These are phyloP conservation scores for Lycia hirtaria DNA, from an alignment of 2,888 invertebrate genomes.

Conservation along the genomic window DNA sequence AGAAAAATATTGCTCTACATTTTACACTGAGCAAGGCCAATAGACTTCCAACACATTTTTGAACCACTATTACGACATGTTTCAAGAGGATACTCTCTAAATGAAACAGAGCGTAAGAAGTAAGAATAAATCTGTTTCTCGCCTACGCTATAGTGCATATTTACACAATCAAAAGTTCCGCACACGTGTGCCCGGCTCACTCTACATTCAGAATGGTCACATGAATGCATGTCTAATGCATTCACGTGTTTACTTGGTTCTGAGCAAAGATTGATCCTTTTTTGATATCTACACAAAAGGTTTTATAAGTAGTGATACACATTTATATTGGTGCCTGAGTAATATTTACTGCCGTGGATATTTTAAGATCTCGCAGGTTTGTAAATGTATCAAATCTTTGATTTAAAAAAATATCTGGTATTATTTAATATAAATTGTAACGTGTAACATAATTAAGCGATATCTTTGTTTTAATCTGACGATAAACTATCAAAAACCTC, in stretches of 20 bases:
- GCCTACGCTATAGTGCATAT: constrained; percentile 33
- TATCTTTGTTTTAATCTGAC: no score
- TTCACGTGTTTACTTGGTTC: constrained; percentile 68
- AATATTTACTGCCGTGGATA: not conserved
- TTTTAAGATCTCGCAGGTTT: no score
- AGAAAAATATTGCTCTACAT: no score
- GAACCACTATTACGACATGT: not conserved
- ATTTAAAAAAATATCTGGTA: no score
- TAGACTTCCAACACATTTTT: no score
- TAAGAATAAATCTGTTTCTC: no score
- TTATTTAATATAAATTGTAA: no score
- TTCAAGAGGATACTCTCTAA: constrained; percentile 40
- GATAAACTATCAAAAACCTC: no score
- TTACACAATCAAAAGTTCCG: constrained; percentile 41
- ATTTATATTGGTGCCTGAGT: constrained; percentile 4
- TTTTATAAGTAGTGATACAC: not conserved
- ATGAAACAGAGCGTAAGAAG: constrained; percentile 68
- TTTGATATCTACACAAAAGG: constrained; percentile 15
- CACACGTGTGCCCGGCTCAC: constrained; percentile 66
- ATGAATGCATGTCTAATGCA: constrained; percentile 65
- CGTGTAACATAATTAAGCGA: no score
- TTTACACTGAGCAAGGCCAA: not conserved
- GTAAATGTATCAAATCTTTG: no score
- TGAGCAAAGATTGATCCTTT: constrained; percentile 20
- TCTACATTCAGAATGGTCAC: constrained; percentile 47